Conservation (phyloP, 2,888 invertebrate genomes). For the Globia sparganii region DNA sequence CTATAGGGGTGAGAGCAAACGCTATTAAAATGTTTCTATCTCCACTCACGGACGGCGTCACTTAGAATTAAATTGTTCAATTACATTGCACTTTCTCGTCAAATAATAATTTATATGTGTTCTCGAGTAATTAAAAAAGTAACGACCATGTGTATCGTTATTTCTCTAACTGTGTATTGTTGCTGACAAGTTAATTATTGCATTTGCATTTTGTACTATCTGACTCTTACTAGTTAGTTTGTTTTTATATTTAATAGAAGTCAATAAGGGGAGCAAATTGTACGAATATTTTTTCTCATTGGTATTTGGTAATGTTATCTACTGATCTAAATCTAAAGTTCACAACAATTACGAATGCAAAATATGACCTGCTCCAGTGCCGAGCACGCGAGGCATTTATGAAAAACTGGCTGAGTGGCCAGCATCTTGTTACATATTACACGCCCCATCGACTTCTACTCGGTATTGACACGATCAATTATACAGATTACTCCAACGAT, state of each 20-base stretch:
- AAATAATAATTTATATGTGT: constrained; percentile 35
- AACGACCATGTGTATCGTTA: constrained; percentile 46
- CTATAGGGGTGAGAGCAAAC: constrained; percentile 62
- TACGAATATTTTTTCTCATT: constrained; percentile 23
- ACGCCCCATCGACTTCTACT: constrained; percentile 67
- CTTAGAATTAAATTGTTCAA: constrained; percentile 52
- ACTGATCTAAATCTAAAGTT: constrained; percentile 46
- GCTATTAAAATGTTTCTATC: constrained; percentile 57
- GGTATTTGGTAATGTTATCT: constrained; percentile 40
- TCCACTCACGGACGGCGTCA: constrained; percentile 55
- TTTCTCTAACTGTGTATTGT: constrained; percentile 58
- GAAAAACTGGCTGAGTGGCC: constrained; percentile 67
- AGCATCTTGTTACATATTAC: constrained; percentile 68
- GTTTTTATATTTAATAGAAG: constrained; percentile 20
- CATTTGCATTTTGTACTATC: constrained; percentile 49
- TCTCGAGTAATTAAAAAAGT: constrained; percentile 51
- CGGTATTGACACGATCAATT: constrained; percentile 66
- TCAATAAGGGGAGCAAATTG: constrained; percentile 42
- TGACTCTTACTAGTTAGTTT: constrained; percentile 19
- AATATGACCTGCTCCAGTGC: constrained; percentile 56
- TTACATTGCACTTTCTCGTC: constrained; percentile 60
- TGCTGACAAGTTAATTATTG: constrained; percentile 59
- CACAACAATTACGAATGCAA: constrained; percentile 49
- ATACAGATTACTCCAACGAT: constrained; percentile 57
- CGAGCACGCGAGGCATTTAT: constrained; percentile 62